phyloP scores from a whole-genome alignment of 2,888 invertebrate genomes.

The Nezara viridula region DNA sequence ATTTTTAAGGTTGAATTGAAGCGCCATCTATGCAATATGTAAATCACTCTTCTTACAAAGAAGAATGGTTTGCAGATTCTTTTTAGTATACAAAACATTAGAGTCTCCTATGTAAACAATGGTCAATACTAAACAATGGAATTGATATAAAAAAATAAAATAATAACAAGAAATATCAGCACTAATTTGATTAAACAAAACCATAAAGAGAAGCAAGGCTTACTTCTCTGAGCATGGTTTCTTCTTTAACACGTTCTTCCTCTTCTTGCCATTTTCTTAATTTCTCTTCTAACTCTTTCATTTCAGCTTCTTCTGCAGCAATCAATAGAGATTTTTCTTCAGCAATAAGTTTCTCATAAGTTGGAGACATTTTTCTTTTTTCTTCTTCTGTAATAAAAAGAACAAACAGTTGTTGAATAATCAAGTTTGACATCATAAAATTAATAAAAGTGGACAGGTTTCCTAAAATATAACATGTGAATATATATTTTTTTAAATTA shows the following conservation, averaged over 20 bases:
- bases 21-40: too few species aligned
- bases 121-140: background rate
- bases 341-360: conserved; percentile 72
- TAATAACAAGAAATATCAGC: background rate
- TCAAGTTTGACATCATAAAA: background rate
- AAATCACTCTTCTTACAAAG: too few species aligned
- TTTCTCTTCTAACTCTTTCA: conserved; percentile 72
- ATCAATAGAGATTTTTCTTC: conserved; percentile 73
- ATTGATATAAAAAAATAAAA: background rate
- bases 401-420: background rate
- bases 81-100: too few species aligned
- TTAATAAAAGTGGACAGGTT: background rate
- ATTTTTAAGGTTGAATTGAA: too few species aligned
- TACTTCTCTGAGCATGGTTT: conserved; percentile 45
- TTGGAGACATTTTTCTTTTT: conserved; percentile 69
- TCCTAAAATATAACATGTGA: background rate
- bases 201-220: background rate
- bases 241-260: conserved; percentile 70
- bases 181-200: background rate
- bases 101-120: too few species aligned
- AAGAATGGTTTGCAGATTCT: too few species aligned
- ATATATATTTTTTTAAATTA: too few species aligned
- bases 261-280: conserved; percentile 79
- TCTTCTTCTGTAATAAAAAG: conserved; percentile 68
- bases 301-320: conserved; percentile 73